phyloP scores from a whole-genome alignment of 2,797 vertebrate species.

The Parauchenoglanis punctatus region DNA sequence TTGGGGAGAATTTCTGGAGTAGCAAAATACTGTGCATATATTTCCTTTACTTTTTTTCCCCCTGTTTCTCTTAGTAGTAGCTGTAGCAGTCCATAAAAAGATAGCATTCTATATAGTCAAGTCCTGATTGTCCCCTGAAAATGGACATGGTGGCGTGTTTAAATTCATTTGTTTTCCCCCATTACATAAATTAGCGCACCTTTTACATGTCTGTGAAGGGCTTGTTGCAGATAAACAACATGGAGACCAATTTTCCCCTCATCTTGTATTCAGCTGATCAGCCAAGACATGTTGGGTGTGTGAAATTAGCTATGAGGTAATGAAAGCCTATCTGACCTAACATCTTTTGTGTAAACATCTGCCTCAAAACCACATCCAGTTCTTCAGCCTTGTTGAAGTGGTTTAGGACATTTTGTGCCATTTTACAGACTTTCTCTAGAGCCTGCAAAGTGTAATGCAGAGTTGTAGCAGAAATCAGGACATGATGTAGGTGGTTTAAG shows the following conservation, averaged over 20 bases:
- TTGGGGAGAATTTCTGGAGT: not conserved
- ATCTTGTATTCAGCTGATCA: not conserved
- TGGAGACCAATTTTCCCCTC: not conserved
- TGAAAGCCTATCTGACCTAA: not conserved
- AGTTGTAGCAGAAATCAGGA: not conserved
- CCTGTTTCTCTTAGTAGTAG: not conserved
- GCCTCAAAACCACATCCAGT: not conserved
- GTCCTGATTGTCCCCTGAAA: not conserved
- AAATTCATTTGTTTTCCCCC: not conserved
- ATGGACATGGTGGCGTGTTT: not conserved
- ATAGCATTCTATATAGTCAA: not conserved
- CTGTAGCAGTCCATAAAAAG: not conserved
- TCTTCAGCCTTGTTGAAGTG: not conserved
- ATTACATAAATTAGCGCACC: not conserved
- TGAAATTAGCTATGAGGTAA: not conserved
- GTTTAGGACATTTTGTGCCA: not conserved
- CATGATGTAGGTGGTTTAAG: not conserved
- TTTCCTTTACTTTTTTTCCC: not conserved
- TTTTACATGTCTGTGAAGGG: not conserved
- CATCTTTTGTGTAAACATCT: not conserved
- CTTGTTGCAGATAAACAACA: not conserved
- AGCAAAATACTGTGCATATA: not conserved
- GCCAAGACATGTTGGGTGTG: not conserved
- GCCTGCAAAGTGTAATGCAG: not conserved
- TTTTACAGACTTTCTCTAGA: not conserved